Evolutionary conservation across 2,797 vertebrate species (phyloP), one percentile per base, ranked within the genome.

Genomic region (Prionace glauca): DNA sequence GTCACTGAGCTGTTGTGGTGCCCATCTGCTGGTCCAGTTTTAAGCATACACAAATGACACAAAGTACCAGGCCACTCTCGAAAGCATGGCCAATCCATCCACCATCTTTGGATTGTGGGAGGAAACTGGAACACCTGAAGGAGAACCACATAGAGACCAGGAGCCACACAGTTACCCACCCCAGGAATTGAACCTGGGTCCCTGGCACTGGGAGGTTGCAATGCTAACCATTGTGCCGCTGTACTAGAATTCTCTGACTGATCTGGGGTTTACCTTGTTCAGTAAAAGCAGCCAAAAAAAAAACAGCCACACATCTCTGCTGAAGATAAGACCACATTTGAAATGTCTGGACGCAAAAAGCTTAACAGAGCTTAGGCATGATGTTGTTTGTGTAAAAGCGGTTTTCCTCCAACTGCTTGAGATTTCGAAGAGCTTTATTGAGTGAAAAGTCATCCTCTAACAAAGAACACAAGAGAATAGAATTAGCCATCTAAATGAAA

Each of bases 401-500:
- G 12, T 16, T 56, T 77, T n/a, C 45, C 45, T 95, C 77, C 74
- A 50, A 36, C 24, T 50, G 41, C 26, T 56, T 32, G 72, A 95
- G 14, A 72, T 95, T 60, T 74, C 45, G 32, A 95, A 77, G 12
- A 22, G 50, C 65, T 69, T 50, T 20, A 77, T 45, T 16, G 29
- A 60, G 26, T 29, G 45, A 32, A 16, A n/a, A n/a, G 50, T 22
- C 26, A 50, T 95, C 60, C 16, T 32, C 45, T 50, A 77, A 94
- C 41, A 26, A 72, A 94, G 26, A 74, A 95, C 69, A 45, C 45
- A 74, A 69, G 36, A 74, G 93, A 95, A 74, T 95, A 56, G 93
- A 77, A 74, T 77, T 95, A 95, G 56, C 69, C 1, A 50, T 32
- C 93, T 32, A 56, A 95, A 95, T 95, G 41, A 95, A 95, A 95